phyloP scores from a whole-genome alignment of 2,113 vertebrate species.

The Pachycephala philippinensis region DNA sequence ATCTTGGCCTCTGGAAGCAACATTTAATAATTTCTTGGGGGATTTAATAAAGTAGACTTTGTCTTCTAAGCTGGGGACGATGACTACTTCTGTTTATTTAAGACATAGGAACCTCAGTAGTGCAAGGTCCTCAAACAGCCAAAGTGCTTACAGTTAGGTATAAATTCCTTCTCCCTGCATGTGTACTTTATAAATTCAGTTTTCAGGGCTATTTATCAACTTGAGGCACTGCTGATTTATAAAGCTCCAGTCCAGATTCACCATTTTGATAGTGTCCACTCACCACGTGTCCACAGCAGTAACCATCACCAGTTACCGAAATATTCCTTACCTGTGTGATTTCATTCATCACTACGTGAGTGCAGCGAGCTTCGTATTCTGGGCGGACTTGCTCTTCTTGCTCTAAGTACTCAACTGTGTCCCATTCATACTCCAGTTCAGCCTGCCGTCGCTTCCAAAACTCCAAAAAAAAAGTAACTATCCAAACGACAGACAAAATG shows the following conservation, averaged over 20 bases:
- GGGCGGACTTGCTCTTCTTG: conserved; percentile 87
- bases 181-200: background rate
- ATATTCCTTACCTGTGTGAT: conserved; percentile 72
- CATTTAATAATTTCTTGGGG: background rate
- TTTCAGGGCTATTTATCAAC: background rate
- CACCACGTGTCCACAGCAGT: background rate
- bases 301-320: background rate
- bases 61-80: background rate
- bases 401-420: conserved; percentile 88
- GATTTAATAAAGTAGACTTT: background rate
- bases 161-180: background rate
- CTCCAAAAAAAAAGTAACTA: conserved; percentile 91
- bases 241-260: background rate
- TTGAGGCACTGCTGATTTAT: background rate
- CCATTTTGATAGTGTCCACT: background rate
- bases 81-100: background rate
- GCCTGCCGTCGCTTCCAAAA: conserved; percentile 94
- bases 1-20: background rate
- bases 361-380: conserved; percentile 88
- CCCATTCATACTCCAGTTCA: conserved; percentile 90
- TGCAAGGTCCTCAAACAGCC: background rate
- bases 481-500: background rate
- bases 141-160: background rate
- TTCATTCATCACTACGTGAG: conserved; percentile 80
- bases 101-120: background rate